Evolutionary conservation across 2,888 invertebrate genomes (phyloP).

Genomic region (Xestia c-nigrum): DNA sequence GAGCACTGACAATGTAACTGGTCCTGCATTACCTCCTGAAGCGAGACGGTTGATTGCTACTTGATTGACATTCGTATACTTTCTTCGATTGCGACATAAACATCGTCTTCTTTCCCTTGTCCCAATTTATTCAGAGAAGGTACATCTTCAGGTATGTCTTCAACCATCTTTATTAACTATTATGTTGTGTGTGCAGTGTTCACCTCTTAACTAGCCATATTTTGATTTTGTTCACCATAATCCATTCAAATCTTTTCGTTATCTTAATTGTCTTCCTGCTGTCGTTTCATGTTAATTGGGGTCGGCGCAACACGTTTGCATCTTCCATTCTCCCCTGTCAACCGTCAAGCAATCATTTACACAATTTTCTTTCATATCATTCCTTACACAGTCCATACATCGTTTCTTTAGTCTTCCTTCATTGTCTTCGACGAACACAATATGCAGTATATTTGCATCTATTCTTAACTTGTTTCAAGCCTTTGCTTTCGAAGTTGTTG

Average conservation of each 20-base stretch:
- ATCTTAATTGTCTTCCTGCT: background rate
- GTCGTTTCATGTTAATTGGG: no score
- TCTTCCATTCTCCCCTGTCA: no score
- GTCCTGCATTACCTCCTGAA: conserved; percentile 15
- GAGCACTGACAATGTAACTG: background rate
- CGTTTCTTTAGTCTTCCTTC: background rate
- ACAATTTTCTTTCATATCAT: no score
- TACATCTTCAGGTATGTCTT: background rate
- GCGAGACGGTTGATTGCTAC: conserved; percentile 11
- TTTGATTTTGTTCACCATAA: background rate
- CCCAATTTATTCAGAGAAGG: background rate
- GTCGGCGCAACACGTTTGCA: no score
- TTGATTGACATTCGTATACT: background rate
- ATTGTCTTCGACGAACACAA: background rate
- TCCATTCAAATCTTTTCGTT: background rate
- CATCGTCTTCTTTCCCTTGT: background rate
- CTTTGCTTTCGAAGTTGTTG: background rate
- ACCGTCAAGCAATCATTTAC: no score
- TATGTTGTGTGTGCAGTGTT: background rate
- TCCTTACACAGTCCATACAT: no score
- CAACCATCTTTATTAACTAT: background rate
- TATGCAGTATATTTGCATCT: background rate
- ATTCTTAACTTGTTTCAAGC: conserved; percentile 1
- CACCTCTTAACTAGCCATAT: background rate
- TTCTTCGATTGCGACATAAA: background rate